Evolutionary conservation across 1,140 invertebrate species (phyloP), one percentile per base, ranked within the genome.

Genomic region (Aphelinus atriplicis): DNA sequence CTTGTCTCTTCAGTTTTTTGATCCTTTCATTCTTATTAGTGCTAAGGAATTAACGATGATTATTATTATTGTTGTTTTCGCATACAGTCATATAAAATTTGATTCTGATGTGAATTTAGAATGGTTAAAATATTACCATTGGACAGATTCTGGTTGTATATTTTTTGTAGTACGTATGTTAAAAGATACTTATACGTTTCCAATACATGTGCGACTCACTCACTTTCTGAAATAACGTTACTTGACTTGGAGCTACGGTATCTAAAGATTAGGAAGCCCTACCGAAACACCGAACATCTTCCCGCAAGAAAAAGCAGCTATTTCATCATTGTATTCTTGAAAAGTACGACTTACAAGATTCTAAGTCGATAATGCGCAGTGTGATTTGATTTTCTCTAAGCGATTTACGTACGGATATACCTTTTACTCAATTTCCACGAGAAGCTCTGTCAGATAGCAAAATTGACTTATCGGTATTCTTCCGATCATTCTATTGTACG

Each of bases 211-310:
- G 26, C 53, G 55, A 50, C 7, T 71, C 26, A n/a, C 61, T 64
- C 57, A 9, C 45, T 71, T 71, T 64, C 50, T 56, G 10, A 46
- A 64, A 64, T 2, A 71, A 64, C 3, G 50, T 46, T 48, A 42
- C 6, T 64, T 64, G 26, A 64, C 60, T 64, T 45, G 42, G 7
- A 45, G 51, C 43, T 61, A 46, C 9, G 45, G 9, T 50, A 46
- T 72, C 56, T n/a, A 66, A 48, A 4, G 71, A 73, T 73, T 73
- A 66, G 3, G 71, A 73, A 73, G 71, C 71, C 71, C 53, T 50
- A 26, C 26, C 26, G 26, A 26, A 26, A 26, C 26, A 26, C 26
- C 26, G 26, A 26, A 68, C 56, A 58, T 68, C 47, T 68, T 68
- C 55, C 46, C 51, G 48, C 51, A 66, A 68, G 66, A 68, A 68